Percentiles rank a stretch among this genome's conserved stretches.
Evolutionary conservation across 30 jellyfish, hydroid and myxozoan species (phyloP).

Genomic region (Haliclystus octoradiatus): DNA sequence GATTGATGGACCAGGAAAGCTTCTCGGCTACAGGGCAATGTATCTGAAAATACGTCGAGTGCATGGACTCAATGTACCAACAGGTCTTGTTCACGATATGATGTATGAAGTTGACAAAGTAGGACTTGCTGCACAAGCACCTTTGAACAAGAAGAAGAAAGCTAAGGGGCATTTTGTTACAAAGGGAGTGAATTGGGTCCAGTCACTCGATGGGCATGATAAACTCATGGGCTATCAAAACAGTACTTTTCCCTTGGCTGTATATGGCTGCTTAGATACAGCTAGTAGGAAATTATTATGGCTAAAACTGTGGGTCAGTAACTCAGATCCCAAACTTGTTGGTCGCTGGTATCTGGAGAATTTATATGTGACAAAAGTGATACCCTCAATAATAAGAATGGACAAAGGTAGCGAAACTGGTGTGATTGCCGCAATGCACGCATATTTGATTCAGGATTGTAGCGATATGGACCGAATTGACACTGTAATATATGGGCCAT

Average conservation of each 20-base stretch:
- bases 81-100: constrained; percentile 15
- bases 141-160: constrained; percentile 24
- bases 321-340: constrained; percentile 34
- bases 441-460: constrained; percentile 11
- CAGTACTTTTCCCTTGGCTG: constrained; percentile 32
- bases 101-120: constrained; percentile 23
- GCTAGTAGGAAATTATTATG: constrained; percentile 43
- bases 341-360: constrained; percentile 49
- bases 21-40: constrained; percentile 36
- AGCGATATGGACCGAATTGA: constrained; percentile 48
- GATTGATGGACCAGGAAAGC: constrained; percentile 33
- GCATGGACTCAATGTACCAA: constrained; percentile 13
- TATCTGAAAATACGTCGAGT: constrained; percentile 17
- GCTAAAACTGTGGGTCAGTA: constrained; percentile 29
- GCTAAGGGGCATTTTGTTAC: not conserved
- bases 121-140: constrained; percentile 19
- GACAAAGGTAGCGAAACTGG: constrained; percentile 55
- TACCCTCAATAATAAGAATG: constrained; percentile 16
- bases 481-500: constrained; percentile 40
- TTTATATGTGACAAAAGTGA: constrained; percentile 9
- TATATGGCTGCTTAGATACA: constrained; percentile 40
- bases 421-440: constrained; percentile 28
- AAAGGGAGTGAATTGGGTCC: constrained; percentile 28
- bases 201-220: constrained; percentile 44
- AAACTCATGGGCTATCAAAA: constrained; percentile 35